A percentile compares a stretch with the other conserved stretches of the same genome.
These are phyloP conservation scores for Dreissena polymorpha DNA, from an alignment of 1,140 invertebrate species.

Conservation along the genomic window DNA sequence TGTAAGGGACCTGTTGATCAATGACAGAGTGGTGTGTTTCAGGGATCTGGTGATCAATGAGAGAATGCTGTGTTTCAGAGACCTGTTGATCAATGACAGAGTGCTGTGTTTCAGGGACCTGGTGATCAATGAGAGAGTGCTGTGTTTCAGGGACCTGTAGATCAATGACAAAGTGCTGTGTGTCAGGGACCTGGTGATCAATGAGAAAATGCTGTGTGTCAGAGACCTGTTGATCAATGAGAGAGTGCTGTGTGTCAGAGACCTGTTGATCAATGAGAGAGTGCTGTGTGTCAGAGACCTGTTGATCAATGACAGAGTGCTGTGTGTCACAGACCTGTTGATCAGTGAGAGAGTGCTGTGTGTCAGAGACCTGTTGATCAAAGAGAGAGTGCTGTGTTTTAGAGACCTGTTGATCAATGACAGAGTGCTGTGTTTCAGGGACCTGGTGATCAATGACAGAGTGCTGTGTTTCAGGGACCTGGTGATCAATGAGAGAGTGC, in stretches of 20 bases:
- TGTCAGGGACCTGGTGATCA: slow-evolving; percentile 87
- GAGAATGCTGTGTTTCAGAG: no score
- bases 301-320: slow-evolving; percentile 95
- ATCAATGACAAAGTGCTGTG: no score
- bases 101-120: slow-evolving; percentile 83
- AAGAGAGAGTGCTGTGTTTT: no score
- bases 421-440: no score
- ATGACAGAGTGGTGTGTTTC: no score
- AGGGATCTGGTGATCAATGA: slow-evolving; percentile 92
- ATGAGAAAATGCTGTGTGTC: no score
- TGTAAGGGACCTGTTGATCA: slow-evolving; percentile 87
- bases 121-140: slow-evolving; percentile 96
- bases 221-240: slow-evolving; percentile 92
- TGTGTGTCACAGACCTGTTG: slow-evolving; percentile 85
- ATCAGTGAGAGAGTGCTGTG: no score
- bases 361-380: slow-evolving; percentile 87
- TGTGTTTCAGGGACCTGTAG: slow-evolving; percentile 85
- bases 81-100: slow-evolving; percentile 94
- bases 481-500: slow-evolving; percentile 96
- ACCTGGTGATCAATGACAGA: slow-evolving; percentile 94
- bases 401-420: slow-evolving; percentile 92
- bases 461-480: slow-evolving; percentile 83
- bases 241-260: no score
- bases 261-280: slow-evolving; percentile 94
- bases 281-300: slow-evolving; percentile 83